Evolutionary conservation across 2,113 vertebrate genomes (phyloP).

Genomic region (Budorcas taxicolor): DNA sequence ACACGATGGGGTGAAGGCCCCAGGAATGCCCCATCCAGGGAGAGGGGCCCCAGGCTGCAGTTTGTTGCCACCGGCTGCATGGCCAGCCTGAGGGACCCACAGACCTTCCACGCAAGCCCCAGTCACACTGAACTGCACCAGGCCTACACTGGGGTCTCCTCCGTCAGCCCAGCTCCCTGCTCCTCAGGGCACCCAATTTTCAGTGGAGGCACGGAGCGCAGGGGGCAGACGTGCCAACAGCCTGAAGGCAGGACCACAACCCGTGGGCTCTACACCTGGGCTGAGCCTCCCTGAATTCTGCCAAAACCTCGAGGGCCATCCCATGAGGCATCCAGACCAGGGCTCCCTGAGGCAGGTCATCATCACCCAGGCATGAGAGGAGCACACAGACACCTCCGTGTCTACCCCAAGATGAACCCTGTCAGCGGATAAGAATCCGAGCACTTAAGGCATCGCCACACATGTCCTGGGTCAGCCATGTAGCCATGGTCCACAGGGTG

Average conservation of each 20-base stretch:
- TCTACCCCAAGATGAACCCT: neutral
- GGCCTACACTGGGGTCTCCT: fast-evolving
- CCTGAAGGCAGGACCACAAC: neutral
- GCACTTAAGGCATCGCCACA: fast-evolving
- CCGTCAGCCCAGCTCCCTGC: too few relatives aligned
- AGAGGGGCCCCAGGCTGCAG: neutral
- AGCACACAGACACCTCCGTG: neutral
- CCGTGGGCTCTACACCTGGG: fast-evolving
- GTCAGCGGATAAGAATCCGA: neutral
- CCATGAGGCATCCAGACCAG: fast-evolving
- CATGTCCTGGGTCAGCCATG: fast-evolving
- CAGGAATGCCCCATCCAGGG: neutral
- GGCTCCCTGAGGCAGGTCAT: neutral
- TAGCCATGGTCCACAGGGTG: fast-evolving
- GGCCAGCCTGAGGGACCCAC: neutral
- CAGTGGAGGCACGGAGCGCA: fast-evolving
- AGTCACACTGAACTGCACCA: neutral
- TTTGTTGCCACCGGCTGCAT: neutral
- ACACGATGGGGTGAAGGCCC: fast-evolving
- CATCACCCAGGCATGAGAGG: fast-evolving
- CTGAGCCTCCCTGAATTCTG: neutral
- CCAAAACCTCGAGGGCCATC: too few relatives aligned
- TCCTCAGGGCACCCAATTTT: neutral
- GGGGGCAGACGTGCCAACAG: neutral
- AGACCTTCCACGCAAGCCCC: neutral